A percentile compares a stretch with the other conserved stretches of the same genome.
Evolutionary conservation across 1,140 invertebrate species (phyloP).

Genomic region (Sycophila sp.): DNA sequence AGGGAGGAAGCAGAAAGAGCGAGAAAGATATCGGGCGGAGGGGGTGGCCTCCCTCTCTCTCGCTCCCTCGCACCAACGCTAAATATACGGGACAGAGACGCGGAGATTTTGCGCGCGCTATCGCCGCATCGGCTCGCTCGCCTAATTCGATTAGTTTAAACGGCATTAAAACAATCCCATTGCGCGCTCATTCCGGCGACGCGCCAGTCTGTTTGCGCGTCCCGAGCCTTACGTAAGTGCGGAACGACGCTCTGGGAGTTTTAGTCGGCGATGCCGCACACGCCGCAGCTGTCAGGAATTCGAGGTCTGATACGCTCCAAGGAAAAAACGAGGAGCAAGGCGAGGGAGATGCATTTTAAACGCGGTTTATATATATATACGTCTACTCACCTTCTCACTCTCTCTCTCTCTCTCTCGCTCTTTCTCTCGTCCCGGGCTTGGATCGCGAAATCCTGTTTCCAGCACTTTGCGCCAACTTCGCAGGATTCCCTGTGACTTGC

Average conservation of each 20-base stretch:
- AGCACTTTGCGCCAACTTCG: slow-evolving; percentile 14
- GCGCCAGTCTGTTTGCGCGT: background rate
- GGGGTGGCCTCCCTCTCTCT: background rate
- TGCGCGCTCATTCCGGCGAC: slow-evolving; percentile 51
- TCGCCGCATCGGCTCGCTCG: slow-evolving; percentile 49
- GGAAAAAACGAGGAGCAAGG: background rate
- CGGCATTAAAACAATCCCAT: slow-evolving; percentile 67
- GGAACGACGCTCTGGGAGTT: no score
- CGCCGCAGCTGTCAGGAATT: slow-evolving; percentile 8
- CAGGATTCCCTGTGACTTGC: background rate
- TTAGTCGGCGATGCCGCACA: background rate
- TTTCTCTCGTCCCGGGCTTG: background rate
- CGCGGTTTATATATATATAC: slow-evolving; percentile 22
- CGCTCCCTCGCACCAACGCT: background rate
- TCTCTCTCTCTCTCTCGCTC: background rate
- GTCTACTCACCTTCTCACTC: background rate
- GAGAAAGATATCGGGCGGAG: slow-evolving; percentile 10
- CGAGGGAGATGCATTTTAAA: slow-evolving; percentile 32
- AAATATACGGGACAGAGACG: no score
- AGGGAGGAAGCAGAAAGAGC: slow-evolving; percentile 21
- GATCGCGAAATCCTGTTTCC: slow-evolving; percentile 18
- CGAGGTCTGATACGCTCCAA: slow-evolving; percentile 15
- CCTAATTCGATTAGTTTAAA: slow-evolving; percentile 68
- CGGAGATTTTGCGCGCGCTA: background rate
- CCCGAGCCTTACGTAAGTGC: slow-evolving; percentile 2